phyloP scores from a whole-genome alignment of 2,797 vertebrate genomes.

The Sebastes hubbsi region DNA sequence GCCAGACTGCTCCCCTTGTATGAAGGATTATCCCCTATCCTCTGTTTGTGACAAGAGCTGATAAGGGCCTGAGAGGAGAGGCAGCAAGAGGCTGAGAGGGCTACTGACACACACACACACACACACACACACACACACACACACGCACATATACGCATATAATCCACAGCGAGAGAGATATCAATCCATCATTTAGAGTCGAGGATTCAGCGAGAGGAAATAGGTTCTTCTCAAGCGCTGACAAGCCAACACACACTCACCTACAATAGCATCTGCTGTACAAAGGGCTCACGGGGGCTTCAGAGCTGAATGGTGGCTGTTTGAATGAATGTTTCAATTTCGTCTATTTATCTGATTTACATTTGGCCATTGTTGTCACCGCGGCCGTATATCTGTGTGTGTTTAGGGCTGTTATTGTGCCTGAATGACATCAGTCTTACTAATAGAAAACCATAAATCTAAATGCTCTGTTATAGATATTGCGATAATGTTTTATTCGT shows the following conservation, averaged over 20 bases:
- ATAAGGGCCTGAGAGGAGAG: conserved; percentile 79
- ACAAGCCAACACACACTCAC: conserved; percentile 52
- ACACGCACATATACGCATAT: conserved; percentile 62
- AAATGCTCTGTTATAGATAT: not conserved
- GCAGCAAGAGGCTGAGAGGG: conserved; percentile 73
- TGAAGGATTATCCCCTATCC: conserved; percentile 83
- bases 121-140: conserved; percentile 40
- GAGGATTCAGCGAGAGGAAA: conserved; percentile 77
- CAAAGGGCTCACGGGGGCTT: conserved; percentile 57
- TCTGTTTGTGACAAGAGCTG: conserved; percentile 82
- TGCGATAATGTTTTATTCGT: not conserved
- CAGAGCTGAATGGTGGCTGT: conserved; percentile 46
- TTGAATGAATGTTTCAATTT: conserved; percentile 73
- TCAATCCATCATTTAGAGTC: conserved; percentile 83
- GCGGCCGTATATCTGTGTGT: conserved; percentile 6
- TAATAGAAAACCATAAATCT: conserved; percentile 43
- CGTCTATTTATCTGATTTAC: conserved; percentile 75
- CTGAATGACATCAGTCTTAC: conserved; percentile 31
- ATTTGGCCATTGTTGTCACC: conserved; percentile 61
- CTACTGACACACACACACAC: conserved; percentile 39
- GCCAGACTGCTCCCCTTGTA: conserved; percentile 76
- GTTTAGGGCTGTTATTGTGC: conserved; percentile 34
- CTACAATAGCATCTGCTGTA: conserved; percentile 44
- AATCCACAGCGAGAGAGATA: conserved; percentile 79
- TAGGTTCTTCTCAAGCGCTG: conserved; percentile 71